Percentiles rank a stretch among this genome's conserved stretches.
These are phyloP conservation scores for Pyrrhia umbra DNA, from an alignment of 2,888 invertebrate genomes.

Conservation along the genomic window DNA sequence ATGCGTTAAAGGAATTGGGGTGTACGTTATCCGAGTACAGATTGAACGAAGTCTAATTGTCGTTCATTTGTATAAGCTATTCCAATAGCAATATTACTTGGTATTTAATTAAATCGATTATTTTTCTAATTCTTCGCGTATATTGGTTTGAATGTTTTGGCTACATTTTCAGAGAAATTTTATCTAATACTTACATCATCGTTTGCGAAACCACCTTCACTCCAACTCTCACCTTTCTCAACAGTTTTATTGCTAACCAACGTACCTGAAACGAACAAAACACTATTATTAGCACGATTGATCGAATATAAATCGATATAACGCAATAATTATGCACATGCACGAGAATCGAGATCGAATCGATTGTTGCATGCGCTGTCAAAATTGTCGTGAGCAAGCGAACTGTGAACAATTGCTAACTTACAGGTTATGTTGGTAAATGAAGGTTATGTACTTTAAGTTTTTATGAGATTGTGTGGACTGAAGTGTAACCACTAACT, in stretches of 20 bases:
- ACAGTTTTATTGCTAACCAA: slow-evolving; percentile 38
- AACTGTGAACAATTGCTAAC: slow-evolving; percentile 49
- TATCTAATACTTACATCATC: slow-evolving; percentile 35
- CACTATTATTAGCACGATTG: slow-evolving; percentile 44
- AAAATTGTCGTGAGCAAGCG: slow-evolving; percentile 48
- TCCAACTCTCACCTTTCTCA: slow-evolving; percentile 21
- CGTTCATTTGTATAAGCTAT: not conserved
- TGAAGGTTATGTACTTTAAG: slow-evolving; percentile 29
- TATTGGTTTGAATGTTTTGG: not conserved
- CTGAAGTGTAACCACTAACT: not conserved
- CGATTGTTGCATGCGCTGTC: slow-evolving; percentile 52
- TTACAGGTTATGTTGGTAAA: slow-evolving; percentile 38
- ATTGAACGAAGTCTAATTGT: not conserved
- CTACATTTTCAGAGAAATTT: not conserved
- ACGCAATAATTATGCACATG: slow-evolving; percentile 51
- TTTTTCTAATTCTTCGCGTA: not conserved
- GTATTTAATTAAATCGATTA: not conserved
- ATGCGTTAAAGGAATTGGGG: not conserved
- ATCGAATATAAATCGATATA: slow-evolving; percentile 47
- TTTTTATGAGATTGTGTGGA: not conserved
- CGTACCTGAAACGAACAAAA: slow-evolving; percentile 59
- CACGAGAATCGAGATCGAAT: slow-evolving; percentile 47
- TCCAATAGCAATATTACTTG: not conserved
- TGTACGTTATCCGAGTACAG: not conserved
- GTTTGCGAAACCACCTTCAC: slow-evolving; percentile 1